Percentiles rank a stretch among this genome's conserved stretches.
phyloP scores from a whole-genome alignment of 1,140 invertebrate species.

The Aphaenogaster ashmeadi region DNA sequence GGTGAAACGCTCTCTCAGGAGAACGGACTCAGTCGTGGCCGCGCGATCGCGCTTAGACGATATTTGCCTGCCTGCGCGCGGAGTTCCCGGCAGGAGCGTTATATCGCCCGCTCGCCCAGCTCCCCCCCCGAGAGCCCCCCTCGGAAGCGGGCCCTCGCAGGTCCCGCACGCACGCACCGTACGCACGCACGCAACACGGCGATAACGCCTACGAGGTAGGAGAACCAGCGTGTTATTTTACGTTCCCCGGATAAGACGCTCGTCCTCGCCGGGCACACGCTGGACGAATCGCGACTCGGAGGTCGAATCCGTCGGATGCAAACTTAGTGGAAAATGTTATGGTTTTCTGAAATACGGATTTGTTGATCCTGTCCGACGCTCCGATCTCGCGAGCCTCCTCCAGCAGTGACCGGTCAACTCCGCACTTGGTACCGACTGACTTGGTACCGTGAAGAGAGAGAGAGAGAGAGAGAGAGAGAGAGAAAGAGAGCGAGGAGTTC shows the following conservation, averaged over 20 bases:
- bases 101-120: constrained; percentile 13
- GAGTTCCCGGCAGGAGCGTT: constrained; percentile 57
- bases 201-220: constrained; percentile 64
- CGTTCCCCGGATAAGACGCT: neutral
- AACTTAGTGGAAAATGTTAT: neutral
- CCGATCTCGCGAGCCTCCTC: constrained; percentile 9
- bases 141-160: constrained; percentile 30
- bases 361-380: neutral
- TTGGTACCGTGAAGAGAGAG: neutral
- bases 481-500: neutral
- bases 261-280: constrained; percentile 35
- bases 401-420: constrained; percentile 37
- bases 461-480: neutral
- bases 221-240: constrained; percentile 24
- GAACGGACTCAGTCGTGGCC: constrained; percentile 73
- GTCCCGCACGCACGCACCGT: constrained; percentile 36
- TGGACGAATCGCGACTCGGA: constrained; percentile 34
- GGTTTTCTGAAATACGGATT: neutral
- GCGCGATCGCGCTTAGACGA: constrained; percentile 75
- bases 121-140: constrained; percentile 1
- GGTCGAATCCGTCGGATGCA: neutral
- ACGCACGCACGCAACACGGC: constrained; percentile 40
- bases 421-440: neutral
- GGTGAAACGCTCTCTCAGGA: constrained; percentile 73
- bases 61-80: constrained; percentile 68